These are phyloP conservation scores for Phalloptychus januarius DNA, from an alignment of 2,797 vertebrate species.

Conservation along the genomic window DNA sequence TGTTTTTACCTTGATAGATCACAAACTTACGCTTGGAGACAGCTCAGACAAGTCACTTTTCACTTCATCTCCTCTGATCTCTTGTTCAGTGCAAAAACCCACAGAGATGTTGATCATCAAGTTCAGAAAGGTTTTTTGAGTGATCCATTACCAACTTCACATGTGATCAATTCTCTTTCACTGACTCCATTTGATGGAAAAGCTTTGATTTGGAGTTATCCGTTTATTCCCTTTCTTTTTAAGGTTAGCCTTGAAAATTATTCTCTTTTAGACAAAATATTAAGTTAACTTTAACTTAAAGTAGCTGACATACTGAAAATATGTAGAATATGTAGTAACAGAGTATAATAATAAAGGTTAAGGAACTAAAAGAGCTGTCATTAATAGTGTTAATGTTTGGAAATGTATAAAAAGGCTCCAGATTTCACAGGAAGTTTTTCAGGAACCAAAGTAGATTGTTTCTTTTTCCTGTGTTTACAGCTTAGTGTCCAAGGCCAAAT, in stretches of 20 bases:
- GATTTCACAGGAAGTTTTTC: not conserved
- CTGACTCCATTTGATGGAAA: conserved; percentile 4
- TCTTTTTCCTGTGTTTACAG: not conserved
- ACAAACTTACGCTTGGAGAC: conserved; percentile 33
- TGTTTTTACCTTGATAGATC: conserved; percentile 61
- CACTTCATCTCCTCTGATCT: conserved; percentile 37
- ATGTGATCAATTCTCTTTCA: conserved; percentile 31
- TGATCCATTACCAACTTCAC: conserved; percentile 22
- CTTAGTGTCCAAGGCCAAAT: not conserved
- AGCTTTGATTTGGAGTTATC: not conserved
- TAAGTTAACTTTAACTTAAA: not conserved
- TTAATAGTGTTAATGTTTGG: not conserved
- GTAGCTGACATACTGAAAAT: not conserved
- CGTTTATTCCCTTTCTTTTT: not conserved
- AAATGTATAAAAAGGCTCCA: not conserved
- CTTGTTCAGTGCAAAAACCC: conserved; percentile 22
- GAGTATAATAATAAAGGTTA: not conserved
- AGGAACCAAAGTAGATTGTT: not conserved
- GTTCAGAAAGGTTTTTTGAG: conserved; percentile 24
- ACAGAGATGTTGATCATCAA: conserved; percentile 25
- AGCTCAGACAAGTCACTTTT: conserved; percentile 31
- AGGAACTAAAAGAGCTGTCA: not conserved
- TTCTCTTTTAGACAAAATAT: not conserved
- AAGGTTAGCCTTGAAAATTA: not conserved
- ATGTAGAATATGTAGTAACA: not conserved